phyloP scores from a whole-genome alignment of 2,888 invertebrate species.

The Mesoligia furuncula region DNA sequence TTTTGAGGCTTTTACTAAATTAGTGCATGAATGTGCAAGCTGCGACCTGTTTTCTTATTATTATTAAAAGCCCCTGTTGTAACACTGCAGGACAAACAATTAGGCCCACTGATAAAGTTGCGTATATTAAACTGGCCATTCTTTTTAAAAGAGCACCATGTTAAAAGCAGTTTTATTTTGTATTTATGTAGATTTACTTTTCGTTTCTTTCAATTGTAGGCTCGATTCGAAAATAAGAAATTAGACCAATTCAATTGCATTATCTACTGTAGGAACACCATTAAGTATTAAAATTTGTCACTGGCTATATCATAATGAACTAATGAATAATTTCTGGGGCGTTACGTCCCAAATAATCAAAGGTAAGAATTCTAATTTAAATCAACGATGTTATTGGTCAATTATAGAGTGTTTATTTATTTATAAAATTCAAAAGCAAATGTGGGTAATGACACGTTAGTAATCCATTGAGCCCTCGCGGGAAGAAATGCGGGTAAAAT shows the following conservation, averaged over 20 bases:
- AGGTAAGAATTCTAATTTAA: constrained; percentile 10
- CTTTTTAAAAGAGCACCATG: constrained; percentile 10
- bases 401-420: constrained; percentile 33
- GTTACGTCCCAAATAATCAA: constrained; percentile 13
- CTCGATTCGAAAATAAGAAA: constrained; percentile 48
- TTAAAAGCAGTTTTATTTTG: constrained; percentile 37
- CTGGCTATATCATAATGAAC: constrained; percentile 28
- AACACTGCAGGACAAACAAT: background rate
- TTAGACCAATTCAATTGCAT: constrained; percentile 48
- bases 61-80: background rate
- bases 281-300: constrained; percentile 28
- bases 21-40: background rate
- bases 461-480: constrained; percentile 71
- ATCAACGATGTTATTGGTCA: constrained; percentile 3
- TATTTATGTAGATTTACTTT: constrained; percentile 49
- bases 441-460: constrained; percentile 72
- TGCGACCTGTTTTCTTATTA: background rate
- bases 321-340: constrained; percentile 28
- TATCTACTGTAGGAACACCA: constrained; percentile 21
- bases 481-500: constrained; percentile 81
- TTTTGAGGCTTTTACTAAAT: background rate
- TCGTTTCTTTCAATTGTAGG: constrained; percentile 46
- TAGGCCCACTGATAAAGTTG: background rate
- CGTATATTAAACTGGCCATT: constrained; percentile 29
- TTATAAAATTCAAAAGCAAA: constrained; percentile 65